Percentiles rank a stretch among this genome's conserved stretches.
phyloP scores from a whole-genome alignment of 35 echinoderm and acorn worm genomes.

The Anneissia japonica region DNA sequence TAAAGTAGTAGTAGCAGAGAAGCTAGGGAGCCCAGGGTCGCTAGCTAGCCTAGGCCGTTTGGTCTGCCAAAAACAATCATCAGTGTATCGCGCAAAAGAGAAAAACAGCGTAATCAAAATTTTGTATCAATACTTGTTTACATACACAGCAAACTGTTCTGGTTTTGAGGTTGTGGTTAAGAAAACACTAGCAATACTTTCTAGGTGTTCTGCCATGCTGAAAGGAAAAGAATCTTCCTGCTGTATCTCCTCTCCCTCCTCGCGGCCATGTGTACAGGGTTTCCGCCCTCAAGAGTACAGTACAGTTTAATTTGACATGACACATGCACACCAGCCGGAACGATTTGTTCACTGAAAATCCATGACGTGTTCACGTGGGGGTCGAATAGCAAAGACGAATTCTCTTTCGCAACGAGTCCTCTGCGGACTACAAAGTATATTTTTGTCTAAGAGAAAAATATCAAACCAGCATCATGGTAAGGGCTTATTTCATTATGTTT shows the following conservation, averaged over 20 bases:
- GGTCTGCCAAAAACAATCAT: no score
- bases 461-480: not conserved
- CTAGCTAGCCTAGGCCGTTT: no score
- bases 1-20: no score
- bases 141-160: not conserved
- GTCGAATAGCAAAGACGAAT: not conserved
- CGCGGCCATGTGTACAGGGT: not conserved
- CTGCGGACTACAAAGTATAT: not conserved
- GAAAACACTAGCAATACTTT: not conserved
- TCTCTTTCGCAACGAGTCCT: constrained; percentile 1
- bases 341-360: no score
- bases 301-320: no score
- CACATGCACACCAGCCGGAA: no score
- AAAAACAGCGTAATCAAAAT: no score
- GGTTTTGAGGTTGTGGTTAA: not conserved
- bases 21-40: no score
- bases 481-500: not conserved
- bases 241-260: no score
- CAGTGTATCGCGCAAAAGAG: no score
- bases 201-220: not conserved
- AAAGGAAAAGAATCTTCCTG: no score
- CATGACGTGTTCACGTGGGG: not conserved
- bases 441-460: not conserved
- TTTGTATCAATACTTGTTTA: not conserved
- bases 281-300: not conserved